Percentiles rank a stretch among this genome's conserved stretches.
Evolutionary conservation across 1,140 invertebrate genomes (phyloP).

Genomic region (Temnothorax curvispinosus): DNA sequence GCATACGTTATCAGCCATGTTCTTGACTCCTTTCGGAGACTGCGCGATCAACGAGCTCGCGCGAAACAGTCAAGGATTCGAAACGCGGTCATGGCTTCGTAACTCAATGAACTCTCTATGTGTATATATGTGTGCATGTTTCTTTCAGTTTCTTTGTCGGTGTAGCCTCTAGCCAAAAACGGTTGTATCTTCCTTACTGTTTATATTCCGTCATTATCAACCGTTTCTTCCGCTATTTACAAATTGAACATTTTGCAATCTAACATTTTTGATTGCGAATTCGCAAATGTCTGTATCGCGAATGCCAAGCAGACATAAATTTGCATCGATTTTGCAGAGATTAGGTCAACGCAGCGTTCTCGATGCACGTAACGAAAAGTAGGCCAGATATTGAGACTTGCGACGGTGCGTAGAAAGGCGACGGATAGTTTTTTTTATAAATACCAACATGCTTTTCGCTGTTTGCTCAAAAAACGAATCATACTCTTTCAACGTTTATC

Average conservation of each 20-base stretch:
- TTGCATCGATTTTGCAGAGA: not conserved
- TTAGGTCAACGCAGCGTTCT: constrained; percentile 60
- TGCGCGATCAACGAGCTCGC: constrained; percentile 27
- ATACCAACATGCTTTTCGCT: not conserved
- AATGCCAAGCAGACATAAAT: not conserved
- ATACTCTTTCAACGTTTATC: too few species aligned
- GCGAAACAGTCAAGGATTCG: constrained; percentile 74
- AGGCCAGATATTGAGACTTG: constrained; percentile 44
- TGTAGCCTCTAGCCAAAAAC: not conserved
- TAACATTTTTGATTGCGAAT: not conserved
- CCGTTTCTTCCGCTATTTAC: not conserved
- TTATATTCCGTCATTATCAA: not conserved
- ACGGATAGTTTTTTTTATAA: constrained; percentile 51
- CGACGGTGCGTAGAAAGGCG: constrained; percentile 41
- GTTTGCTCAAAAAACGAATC: not conserved
- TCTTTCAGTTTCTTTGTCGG: too few species aligned
- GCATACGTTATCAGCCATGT: constrained; percentile 36
- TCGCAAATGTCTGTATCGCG: not conserved
- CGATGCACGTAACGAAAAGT: constrained; percentile 69
- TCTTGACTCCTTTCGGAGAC: constrained; percentile 74
- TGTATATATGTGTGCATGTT: not conserved
- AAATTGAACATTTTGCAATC: not conserved
- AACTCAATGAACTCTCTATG: not conserved
- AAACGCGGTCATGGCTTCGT: constrained; percentile 71
- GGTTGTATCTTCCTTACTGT: not conserved